phyloP scores from a whole-genome alignment of 2,113 vertebrate species.

The Calypte anna region DNA sequence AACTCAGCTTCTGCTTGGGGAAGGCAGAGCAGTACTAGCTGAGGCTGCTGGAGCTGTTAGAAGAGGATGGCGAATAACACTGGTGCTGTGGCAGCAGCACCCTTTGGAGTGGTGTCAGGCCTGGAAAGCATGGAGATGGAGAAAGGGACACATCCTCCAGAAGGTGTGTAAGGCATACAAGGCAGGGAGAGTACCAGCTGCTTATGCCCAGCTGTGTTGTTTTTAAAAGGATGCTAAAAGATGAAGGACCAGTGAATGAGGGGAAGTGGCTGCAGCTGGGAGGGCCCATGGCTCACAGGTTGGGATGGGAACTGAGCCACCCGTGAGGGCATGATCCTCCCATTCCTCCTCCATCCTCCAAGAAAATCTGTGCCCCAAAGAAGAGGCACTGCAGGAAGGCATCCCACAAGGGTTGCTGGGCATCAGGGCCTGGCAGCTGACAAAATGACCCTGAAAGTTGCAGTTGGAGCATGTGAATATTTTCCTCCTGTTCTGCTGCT shows the following conservation, averaged over 20 bases:
- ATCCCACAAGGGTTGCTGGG: not conserved
- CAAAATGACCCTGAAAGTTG: not conserved
- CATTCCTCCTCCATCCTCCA: not conserved
- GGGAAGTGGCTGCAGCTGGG: not conserved
- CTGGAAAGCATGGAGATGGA: not conserved
- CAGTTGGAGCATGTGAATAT: not conserved
- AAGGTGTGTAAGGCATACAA: not conserved
- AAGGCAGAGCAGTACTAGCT: not conserved
- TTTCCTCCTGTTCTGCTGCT: not conserved
- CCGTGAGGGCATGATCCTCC: not conserved
- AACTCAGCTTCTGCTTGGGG: not conserved
- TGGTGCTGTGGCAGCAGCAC: not conserved
- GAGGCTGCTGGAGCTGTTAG: not conserved
- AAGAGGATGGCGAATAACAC: not conserved
- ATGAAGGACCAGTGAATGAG: not conserved
- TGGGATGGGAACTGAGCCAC: not conserved
- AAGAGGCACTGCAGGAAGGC: not conserved
- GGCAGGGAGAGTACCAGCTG: not conserved
- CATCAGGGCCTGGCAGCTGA: not conserved
- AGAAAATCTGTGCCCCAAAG: not conserved
- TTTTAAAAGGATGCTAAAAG: not conserved
- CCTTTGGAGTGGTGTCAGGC: not conserved
- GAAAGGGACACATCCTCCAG: not conserved
- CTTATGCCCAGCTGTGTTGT: not conserved
- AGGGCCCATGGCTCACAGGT: accelerated